These are phyloP conservation scores for Teleogryllus occipitalis DNA, from an alignment of 1,140 invertebrate species.

Conservation along the genomic window DNA sequence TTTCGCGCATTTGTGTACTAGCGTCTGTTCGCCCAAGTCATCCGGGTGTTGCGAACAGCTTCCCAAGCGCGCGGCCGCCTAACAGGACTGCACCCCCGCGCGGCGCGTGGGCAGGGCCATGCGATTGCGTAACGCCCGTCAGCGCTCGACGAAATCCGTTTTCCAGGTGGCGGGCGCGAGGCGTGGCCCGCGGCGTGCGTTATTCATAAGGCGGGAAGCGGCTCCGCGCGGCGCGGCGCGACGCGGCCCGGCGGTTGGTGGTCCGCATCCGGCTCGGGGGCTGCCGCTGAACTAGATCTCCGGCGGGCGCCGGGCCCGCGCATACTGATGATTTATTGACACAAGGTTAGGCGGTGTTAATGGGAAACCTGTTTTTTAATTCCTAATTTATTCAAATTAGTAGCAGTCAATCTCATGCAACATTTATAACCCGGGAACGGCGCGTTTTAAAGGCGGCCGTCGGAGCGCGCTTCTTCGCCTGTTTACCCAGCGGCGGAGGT, in stretches of 20 bases:
- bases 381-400: slow-evolving; percentile 6
- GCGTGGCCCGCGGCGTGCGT: background rate
- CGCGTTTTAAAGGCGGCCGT: background rate
- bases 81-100: too few relatives aligned
- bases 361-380: slow-evolving; percentile 5
- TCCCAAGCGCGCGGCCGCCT: too few relatives aligned
- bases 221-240: too few relatives aligned
- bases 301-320: too few relatives aligned
- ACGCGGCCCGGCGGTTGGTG: too few relatives aligned
- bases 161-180: too few relatives aligned
- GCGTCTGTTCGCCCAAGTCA: too few relatives aligned
- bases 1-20: too few relatives aligned
- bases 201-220: background rate
- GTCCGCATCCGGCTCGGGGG: background rate
- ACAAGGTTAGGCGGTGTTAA: slow-evolving; percentile 3
- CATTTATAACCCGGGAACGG: background rate
- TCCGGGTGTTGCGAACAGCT: too few relatives aligned
- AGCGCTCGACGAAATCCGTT: too few relatives aligned
- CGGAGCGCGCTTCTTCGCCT: background rate
- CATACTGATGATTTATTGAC: background rate
- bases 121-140: too few relatives aligned
- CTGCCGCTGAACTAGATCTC: background rate
- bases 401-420: background rate
- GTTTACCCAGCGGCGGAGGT: background rate
- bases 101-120: too few relatives aligned